phyloP scores from a whole-genome alignment of 64 coral and sea anemone genomes.

The Dendronephthya gigantea region DNA sequence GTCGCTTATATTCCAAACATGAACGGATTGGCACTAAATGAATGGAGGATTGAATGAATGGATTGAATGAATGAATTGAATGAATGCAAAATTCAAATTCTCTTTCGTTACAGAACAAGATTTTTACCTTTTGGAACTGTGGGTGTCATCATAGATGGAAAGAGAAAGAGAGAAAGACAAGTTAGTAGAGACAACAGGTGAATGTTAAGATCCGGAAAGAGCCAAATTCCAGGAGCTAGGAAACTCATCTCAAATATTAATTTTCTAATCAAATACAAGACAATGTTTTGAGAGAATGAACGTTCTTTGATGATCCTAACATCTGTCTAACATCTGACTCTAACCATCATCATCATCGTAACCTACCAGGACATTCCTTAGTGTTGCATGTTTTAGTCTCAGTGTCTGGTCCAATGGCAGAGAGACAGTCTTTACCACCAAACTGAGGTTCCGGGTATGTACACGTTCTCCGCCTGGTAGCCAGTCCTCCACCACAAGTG shows the following conservation, averaged over 20 bases:
- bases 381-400: not conserved
- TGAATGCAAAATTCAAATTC: not conserved
- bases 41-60: not conserved
- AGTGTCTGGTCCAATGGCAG: not conserved
- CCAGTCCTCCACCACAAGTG: not conserved
- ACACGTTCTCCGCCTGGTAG: not conserved
- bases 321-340: too few relatives aligned
- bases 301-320: too few relatives aligned
- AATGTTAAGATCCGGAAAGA: too few relatives aligned
- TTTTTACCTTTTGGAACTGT: not conserved
- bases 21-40: slow-evolving; percentile 73
- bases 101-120: not conserved
- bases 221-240: too few relatives aligned
- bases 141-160: not conserved
- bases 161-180: not conserved
- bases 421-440: not conserved
- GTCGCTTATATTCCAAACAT: slow-evolving; percentile 76
- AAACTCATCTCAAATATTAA: too few relatives aligned
- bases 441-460: not conserved
- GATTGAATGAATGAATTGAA: not conserved
- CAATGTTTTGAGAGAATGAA: too few relatives aligned
- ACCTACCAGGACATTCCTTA: not conserved
- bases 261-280: too few relatives aligned
- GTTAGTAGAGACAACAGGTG: too few relatives aligned
- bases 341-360: not conserved